Percentiles rank a stretch among this genome's conserved stretches.
phyloP scores from a whole-genome alignment of 2,113 vertebrate genomes.

The Chauna torquata region DNA sequence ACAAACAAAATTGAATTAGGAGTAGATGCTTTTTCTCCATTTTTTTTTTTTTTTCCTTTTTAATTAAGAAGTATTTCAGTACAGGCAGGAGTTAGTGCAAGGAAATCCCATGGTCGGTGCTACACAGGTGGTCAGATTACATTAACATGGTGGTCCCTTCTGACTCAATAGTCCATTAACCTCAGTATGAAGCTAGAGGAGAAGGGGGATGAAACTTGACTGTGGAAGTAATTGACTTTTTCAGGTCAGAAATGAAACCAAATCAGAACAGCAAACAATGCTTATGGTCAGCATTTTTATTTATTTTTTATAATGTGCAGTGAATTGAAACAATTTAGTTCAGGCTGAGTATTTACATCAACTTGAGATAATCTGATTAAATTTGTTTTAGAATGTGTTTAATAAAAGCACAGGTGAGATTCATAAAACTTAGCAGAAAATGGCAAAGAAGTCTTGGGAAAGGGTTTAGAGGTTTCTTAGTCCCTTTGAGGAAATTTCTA shows the following conservation, averaged over 20 bases:
- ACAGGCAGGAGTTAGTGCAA: background rate
- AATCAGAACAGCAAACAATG: slow-evolving; percentile 49
- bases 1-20: background rate
- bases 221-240: slow-evolving; percentile 57
- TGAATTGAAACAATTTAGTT: slow-evolving; percentile 32
- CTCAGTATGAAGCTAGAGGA: slow-evolving; percentile 50
- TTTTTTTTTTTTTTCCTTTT: background rate
- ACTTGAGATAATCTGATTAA: slow-evolving; percentile 12
- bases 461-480: background rate
- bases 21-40: background rate
- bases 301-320: slow-evolving; percentile 25
- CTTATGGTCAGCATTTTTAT: slow-evolving; percentile 42
- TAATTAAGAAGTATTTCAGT: background rate
- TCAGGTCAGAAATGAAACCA: slow-evolving; percentile 50
- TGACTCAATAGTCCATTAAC: slow-evolving; percentile 57
- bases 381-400: slow-evolving; percentile 22
- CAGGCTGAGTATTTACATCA: background rate
- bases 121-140: background rate
- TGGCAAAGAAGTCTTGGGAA: background rate
- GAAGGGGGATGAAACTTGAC: slow-evolving; percentile 41
- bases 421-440: background rate
- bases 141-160: slow-evolving; percentile 34
- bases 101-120: background rate
- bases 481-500: background rate
- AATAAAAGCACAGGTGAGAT: background rate